Evolutionary conservation across 2,888 invertebrate species (phyloP).

Genomic region (Hipparchia sbordonii): DNA sequence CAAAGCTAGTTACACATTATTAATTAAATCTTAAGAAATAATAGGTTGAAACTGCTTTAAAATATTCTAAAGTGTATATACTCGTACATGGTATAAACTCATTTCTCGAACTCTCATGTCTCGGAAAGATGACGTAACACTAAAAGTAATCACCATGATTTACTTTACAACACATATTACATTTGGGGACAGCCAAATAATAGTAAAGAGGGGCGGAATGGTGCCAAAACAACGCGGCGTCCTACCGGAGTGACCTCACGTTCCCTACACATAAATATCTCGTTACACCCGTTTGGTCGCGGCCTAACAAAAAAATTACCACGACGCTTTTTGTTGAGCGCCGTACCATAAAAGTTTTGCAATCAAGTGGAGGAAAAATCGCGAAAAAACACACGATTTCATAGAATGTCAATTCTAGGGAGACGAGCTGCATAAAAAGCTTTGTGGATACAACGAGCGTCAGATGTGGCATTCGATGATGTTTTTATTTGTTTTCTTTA

Average conservation of each 20-base stretch:
- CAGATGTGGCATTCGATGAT: background rate
- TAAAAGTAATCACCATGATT: slow-evolving; percentile 32
- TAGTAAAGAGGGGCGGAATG: slow-evolving; percentile 49
- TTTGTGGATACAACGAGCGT: slow-evolving; percentile 24
- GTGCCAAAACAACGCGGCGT: slow-evolving; percentile 52
- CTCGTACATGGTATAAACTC: too few relatives aligned
- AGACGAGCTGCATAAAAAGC: slow-evolving; percentile 22
- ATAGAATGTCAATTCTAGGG: slow-evolving; percentile 44
- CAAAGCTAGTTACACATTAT: too few relatives aligned
- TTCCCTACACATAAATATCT: slow-evolving; percentile 67
- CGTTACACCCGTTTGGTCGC: slow-evolving; percentile 59
- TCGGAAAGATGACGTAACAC: slow-evolving; percentile 26
- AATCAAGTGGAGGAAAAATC: slow-evolving; percentile 66
- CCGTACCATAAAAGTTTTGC: slow-evolving; percentile 63
- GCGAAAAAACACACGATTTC: slow-evolving; percentile 57
- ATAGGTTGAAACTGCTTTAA: too few relatives aligned
- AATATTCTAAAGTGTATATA: too few relatives aligned
- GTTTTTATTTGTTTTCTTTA: slow-evolving; percentile 10
- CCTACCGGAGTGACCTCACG: slow-evolving; percentile 59
- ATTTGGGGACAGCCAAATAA: slow-evolving; percentile 49
- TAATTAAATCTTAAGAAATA: too few relatives aligned
- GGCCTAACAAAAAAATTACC: slow-evolving; percentile 60
- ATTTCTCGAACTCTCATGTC: background rate
- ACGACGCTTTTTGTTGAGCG: slow-evolving; percentile 58
- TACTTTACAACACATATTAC: slow-evolving; percentile 39